Evolutionary conservation across 2,113 vertebrate species (phyloP).

Genomic region (Zapus hudsonius): DNA sequence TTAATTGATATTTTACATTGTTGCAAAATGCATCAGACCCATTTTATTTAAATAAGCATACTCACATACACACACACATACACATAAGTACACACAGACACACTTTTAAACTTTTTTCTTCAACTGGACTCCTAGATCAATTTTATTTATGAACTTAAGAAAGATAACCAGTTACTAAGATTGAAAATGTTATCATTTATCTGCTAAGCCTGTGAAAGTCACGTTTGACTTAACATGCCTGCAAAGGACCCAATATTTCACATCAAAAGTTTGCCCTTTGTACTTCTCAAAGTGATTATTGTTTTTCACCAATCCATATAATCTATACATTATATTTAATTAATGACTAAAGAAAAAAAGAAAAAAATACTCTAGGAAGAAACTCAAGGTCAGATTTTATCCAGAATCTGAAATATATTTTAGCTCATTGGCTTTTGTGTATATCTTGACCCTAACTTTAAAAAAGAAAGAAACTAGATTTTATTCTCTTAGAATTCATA

Average conservation of each 20-base stretch:
- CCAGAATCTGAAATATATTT: not conserved
- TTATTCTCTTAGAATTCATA: not conserved
- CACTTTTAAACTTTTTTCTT: not conserved
- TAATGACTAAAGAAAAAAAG: not conserved
- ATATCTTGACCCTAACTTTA: not conserved
- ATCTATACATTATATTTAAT: not conserved
- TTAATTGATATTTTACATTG: not conserved
- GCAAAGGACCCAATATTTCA: not conserved
- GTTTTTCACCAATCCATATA: not conserved
- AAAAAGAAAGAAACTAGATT: not conserved
- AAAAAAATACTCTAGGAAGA: not conserved
- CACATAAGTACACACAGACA: not conserved
- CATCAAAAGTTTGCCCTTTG: not conserved
- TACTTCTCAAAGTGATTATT: not conserved
- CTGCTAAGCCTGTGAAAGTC: not conserved
- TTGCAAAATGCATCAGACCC: not conserved
- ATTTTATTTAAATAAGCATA: not conserved
- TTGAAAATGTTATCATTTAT: not conserved
- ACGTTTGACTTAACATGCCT: not conserved
- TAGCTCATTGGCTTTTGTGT: not conserved
- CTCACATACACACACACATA: too few relatives aligned
- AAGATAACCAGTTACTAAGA: not conserved
- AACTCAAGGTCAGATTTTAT: not conserved
- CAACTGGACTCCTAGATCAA: not conserved
- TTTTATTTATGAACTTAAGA: slow-evolving; percentile 11